Base-by-base conservation (phyloP, 2,113 vertebrate species). In the Prinia subflava region DNA sequence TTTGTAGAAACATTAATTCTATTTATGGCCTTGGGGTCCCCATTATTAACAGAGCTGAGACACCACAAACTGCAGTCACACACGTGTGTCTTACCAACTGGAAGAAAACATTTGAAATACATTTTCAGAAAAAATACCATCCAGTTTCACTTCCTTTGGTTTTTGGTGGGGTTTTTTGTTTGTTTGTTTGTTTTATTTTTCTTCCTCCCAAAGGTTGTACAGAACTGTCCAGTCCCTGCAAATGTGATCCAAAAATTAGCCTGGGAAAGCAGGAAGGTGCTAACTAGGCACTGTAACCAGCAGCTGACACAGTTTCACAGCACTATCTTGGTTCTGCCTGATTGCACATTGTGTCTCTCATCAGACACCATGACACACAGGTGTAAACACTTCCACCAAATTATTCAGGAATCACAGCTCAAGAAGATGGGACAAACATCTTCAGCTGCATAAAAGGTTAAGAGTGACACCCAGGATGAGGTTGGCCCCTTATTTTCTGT, bases 81-180 rank as follows among this genome's bases (percentile, higher is more conserved):
- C 15, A 11, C 3, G 4, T 0, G 0, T 5, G 37, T 20, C 19
- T 50, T 42, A 23, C 21, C 49, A 83, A 52, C 0, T 2, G 24
- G 23, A 70, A 78, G 42, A 70, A 68, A 80, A 11, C 15, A 57
- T 67, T 44, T 55, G 0, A 28, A 89, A 53, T 21, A 28, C 46
- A 21, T 37, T 79, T 73, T 22, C 15, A 50, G 25, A 12, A 59
- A 73, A 68, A 79, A 22, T 4, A 39, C 7, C 19, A 59, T 50
- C 17, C 13, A 19, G 13, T 42, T 90, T 57, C 41, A 8, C n/a
- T 37, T 39, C 6, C 31, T 42, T 42, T 42, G 42, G 6, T 22
- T 9, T 70, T 23, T 24, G 39, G 39, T 18, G 10, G 47, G 47
- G 11, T 49, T 20, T 15, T 12, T 46, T 46, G 16, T 46, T 46